phyloP scores from a whole-genome alignment of 2,888 invertebrate genomes.

The Nymphalis c-album region DNA sequence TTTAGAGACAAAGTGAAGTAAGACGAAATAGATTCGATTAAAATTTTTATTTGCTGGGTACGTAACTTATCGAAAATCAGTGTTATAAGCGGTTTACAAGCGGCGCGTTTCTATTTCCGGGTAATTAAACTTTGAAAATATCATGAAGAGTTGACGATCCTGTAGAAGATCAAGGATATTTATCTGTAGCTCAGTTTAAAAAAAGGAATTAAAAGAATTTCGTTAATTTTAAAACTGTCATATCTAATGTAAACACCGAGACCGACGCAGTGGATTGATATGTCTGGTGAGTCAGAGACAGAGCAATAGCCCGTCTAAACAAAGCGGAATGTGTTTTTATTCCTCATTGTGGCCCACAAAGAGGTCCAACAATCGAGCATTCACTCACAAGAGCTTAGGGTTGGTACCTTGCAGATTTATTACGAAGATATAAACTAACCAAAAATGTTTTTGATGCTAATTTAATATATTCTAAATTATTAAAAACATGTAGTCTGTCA shows the following conservation, averaged over 20 bases:
- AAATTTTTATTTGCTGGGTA: too few relatives aligned
- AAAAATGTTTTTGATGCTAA: not conserved
- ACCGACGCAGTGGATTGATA: conserved; percentile 47
- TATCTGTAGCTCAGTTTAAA: not conserved
- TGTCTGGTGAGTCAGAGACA: conserved; percentile 47
- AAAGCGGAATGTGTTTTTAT: conserved; percentile 71
- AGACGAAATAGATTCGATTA: too few relatives aligned
- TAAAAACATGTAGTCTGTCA: too few relatives aligned
- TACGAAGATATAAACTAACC: not conserved
- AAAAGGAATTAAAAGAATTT: not conserved
- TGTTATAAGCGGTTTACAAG: too few relatives aligned
- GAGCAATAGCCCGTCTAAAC: conserved; percentile 52
- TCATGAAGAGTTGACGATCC: too few relatives aligned
- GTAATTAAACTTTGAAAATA: too few relatives aligned
- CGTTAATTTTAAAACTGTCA: not conserved
- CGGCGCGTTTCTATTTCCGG: too few relatives aligned
- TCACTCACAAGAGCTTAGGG: conserved; percentile 56
- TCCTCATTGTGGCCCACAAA: conserved; percentile 67
- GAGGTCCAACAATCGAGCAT: conserved; percentile 64
- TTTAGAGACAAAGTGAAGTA: too few relatives aligned
- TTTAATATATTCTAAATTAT: too few relatives aligned
- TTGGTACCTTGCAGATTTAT: conserved; percentile 37
- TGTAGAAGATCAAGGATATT: too few relatives aligned
- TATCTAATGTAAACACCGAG: conserved; percentile 24
- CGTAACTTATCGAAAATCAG: too few relatives aligned